Percentiles rank a stretch among this genome's conserved stretches.
Evolutionary conservation across 2,113 vertebrate species (phyloP).

Genomic region (Delphinus delphis): DNA sequence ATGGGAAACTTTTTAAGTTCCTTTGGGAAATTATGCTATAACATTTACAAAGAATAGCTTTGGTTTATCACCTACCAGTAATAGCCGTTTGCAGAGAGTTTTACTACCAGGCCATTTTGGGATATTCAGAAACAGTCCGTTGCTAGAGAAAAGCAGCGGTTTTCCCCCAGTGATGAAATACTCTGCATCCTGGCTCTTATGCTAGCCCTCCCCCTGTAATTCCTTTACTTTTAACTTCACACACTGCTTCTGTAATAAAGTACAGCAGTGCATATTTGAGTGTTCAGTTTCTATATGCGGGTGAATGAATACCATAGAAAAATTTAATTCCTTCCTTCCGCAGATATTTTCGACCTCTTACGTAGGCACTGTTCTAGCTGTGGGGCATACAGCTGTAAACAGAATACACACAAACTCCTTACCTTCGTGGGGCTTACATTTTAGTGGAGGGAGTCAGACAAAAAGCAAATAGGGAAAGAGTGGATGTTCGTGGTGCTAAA

Average conservation of each 20-base stretch:
- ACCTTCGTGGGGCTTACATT: background rate
- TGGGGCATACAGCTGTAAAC: background rate
- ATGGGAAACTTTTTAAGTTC: conserved; percentile 43
- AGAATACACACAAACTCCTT: background rate
- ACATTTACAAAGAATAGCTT: conserved; percentile 9
- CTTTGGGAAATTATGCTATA: conserved; percentile 53
- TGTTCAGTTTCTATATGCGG: background rate
- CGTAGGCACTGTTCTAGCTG: background rate
- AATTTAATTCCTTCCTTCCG: background rate
- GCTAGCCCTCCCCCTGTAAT: background rate
- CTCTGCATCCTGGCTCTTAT: background rate
- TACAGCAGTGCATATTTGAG: background rate
- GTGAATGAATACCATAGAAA: background rate
- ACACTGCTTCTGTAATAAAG: background rate
- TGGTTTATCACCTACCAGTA: conserved; percentile 56
- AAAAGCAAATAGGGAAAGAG: background rate
- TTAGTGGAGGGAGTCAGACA: background rate
- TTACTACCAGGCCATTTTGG: conserved; percentile 46
- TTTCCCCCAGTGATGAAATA: background rate
- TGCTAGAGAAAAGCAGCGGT: background rate
- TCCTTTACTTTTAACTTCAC: conserved; percentile 1
- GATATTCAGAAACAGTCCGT: conserved; percentile 12
- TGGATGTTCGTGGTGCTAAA: background rate
- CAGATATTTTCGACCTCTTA: background rate
- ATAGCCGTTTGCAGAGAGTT: conserved; percentile 54